phyloP scores from a whole-genome alignment of 2,888 invertebrate genomes.

The Periphyllus acericola region DNA sequence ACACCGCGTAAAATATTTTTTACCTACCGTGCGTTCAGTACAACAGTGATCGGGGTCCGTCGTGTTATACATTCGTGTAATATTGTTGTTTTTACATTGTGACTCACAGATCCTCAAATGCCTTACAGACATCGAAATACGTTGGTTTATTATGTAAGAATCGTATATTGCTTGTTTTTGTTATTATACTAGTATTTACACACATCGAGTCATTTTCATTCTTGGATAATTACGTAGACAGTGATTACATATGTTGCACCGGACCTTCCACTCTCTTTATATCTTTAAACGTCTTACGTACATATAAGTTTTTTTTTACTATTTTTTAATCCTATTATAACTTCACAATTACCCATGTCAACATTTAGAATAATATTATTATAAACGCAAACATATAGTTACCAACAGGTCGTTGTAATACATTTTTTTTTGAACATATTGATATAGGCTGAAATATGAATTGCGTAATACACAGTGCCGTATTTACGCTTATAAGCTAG shows the following conservation, averaged over 20 bases:
- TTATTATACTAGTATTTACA: neutral
- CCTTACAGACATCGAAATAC: constrained; percentile 30
- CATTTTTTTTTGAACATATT: neutral
- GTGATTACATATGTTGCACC: neutral
- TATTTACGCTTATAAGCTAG: no score
- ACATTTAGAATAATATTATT: no score
- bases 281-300: neutral
- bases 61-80: neutral
- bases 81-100: neutral
- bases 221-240: neutral
- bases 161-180: neutral
- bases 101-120: neutral
- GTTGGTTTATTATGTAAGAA: constrained; percentile 32
- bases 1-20: neutral
- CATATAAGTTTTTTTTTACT: neutral
- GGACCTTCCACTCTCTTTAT: neutral
- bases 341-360: no score
- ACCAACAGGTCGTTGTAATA: constrained; percentile 2
- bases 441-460: no score
- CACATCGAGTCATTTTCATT: rapidly evolving
- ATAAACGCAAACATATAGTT: neutral
- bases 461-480: no score
- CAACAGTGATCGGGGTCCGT: neutral
- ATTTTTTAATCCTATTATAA: neutral
- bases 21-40: neutral